Base-by-base conservation (phyloP, 1,140 invertebrate genomes). In the Rhynchophorus ferrugineus region DNA sequence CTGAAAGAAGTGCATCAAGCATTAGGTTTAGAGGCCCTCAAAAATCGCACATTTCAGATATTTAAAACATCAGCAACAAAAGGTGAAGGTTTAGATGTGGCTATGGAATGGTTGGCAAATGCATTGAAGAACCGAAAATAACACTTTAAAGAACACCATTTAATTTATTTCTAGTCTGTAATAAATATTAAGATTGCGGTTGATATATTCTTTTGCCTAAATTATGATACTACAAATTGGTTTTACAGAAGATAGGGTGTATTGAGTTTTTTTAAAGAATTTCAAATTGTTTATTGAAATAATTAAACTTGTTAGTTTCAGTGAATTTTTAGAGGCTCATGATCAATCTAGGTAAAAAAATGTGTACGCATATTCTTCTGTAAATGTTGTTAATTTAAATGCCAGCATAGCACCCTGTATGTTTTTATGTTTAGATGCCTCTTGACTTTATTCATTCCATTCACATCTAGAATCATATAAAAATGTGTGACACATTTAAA, bases 41-140 rank as follows among this genome's bases (percentile, higher is more conserved):
- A 95, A 72, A 96, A 95, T 74, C 80, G 95, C 71, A 97, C 95
- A 66, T 98, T 98, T 75, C 96, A 99, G 81, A 99, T 99, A 66
- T 98, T 99, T 71, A 98, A 98, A 76, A 98, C 95, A 13, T 98
- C 95, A 0, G 96, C 96, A 14, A 91, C 93, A 42, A 94, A 97
- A 73, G 96, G 95, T n/a, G 92, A 97, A 73, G 97, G 97, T 0
- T 75, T 99, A 6, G 94, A 99, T 69, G 90, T 95, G 74, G 92
- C 95, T 22, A 99, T 99, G 95, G 95, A 99, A 73, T 99, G 96
- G 94, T 82, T 95, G 38, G 85, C 88, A 35, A 92, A 91, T 65
- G 86, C 89, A 19, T 70, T 95, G 56, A 86, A 91, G 71, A 89
- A 83, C 64, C 80, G 82, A 72, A 95, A 94, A 84, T 93, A 81